Conservation (phyloP, 2,113 vertebrate genomes). For the Saimiri boliviensis region DNA sequence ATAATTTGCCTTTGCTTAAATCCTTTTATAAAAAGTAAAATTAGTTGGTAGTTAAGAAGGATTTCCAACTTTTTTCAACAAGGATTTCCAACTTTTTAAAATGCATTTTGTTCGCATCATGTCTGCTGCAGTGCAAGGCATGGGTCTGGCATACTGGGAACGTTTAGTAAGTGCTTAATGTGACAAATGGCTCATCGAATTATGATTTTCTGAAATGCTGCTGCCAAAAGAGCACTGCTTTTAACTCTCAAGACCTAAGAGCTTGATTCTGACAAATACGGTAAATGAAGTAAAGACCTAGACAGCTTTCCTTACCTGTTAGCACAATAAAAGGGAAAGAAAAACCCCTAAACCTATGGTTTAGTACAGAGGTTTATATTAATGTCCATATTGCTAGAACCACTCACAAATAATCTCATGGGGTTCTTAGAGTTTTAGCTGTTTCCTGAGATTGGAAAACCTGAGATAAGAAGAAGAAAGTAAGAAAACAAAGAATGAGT, state of each 20-base stretch:
- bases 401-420: background rate
- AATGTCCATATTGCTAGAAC: background rate
- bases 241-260: background rate
- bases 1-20: background rate
- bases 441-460: background rate
- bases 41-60: background rate
- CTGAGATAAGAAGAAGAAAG: background rate
- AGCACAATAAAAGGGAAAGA: background rate
- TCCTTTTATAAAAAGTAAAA: background rate
- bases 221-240: background rate
- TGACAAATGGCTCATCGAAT: background rate
- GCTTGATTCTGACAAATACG: conserved; percentile 23
- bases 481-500: background rate
- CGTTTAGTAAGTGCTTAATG: background rate
- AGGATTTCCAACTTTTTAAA: background rate
- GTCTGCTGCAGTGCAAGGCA: rapidly evolving
- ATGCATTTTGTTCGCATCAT: background rate
- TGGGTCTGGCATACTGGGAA: background rate
- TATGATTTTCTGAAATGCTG: background rate
- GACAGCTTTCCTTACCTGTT: background rate
- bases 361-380: background rate
- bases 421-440: background rate
- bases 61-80: too few species aligned
- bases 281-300: background rate
- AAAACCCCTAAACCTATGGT: background rate